Base-by-base conservation (phyloP, 2,888 invertebrate genomes). In the Balanococcus diminutus region DNA sequence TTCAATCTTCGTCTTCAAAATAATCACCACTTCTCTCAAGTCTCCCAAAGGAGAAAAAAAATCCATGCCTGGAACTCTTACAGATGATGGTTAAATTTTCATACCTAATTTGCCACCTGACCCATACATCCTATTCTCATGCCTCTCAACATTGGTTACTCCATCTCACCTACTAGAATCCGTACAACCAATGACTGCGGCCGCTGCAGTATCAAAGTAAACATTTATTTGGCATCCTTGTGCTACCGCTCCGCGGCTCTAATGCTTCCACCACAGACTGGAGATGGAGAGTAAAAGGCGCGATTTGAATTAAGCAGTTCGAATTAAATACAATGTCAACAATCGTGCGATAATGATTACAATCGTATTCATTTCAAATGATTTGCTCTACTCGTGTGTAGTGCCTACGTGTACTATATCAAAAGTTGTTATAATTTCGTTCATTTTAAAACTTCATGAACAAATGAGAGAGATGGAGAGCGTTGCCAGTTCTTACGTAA, bases 261-360 rank as follows among this genome's bases (percentile, higher is more conserved):
- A n/a, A n/a, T n/a, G n/a, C n/a, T n/a, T n/a, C n/a, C n/a, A n/a
- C n/a, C n/a, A n/a, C 2, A 56, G 22, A 22, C 56, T 56, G n/a
- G n/a, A n/a, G n/a, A 56, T 22, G 19, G 22, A n/a, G n/a, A 11
- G 19, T 9, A 82, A 46, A 31, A 46, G 11, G 31, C 51, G 51
- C 51, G 51, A 82, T 51, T 82, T 22, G 82, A 82, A 82, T 82
- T 82, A 82, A 82, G 51, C 82, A 42, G 28, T 82, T 82, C 31
- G 51, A 82, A 82, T 82, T 82, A 82, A 51, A 82, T 82, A 82
- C 82, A 82, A 82, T 82, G 82, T 82, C 82, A 82, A 82, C 82
- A 82, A 82, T 82, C 82, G 51, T 51, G 51, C 82, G 82, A 51
- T 82, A 82, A 82, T 82, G 82, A 82, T 51, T 82, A 51, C 82